phyloP scores from a whole-genome alignment of 2,888 invertebrate genomes.

The Nomada hirtipes region DNA sequence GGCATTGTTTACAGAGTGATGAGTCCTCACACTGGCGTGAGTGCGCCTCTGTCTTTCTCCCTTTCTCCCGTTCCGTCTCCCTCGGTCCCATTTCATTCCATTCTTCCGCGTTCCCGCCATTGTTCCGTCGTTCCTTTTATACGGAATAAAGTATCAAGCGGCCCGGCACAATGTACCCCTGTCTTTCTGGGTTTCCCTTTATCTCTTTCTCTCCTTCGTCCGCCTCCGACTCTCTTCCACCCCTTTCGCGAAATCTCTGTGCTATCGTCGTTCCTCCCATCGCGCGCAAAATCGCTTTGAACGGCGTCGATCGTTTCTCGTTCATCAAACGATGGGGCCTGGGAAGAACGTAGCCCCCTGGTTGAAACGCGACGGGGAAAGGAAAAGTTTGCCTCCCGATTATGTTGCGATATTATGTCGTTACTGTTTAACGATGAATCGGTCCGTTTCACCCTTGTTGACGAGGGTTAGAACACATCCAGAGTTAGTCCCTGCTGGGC shows the following conservation, averaged over 20 bases:
- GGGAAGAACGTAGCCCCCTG: slow-evolving; percentile 37
- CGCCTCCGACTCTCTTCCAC: slow-evolving; percentile 34
- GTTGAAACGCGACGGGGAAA: slow-evolving; percentile 9
- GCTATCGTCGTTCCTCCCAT: slow-evolving; percentile 59
- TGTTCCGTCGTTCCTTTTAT: slow-evolving; percentile 82
- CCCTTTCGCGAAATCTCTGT: slow-evolving; percentile 70
- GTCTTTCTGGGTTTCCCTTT: slow-evolving; percentile 76
- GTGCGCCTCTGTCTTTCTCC: slow-evolving; percentile 69
- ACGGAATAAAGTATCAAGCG: slow-evolving; percentile 83
- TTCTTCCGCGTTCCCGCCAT: slow-evolving; percentile 82
- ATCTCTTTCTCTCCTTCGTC: slow-evolving; percentile 66
- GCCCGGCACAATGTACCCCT: slow-evolving; percentile 82
- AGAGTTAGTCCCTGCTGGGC: too few species aligned
- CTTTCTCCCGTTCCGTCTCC: slow-evolving; percentile 72
- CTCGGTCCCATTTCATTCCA: slow-evolving; percentile 81
- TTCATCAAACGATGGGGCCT: slow-evolving; percentile 53
- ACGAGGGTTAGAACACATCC: too few species aligned
- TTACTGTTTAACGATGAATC: not conserved
- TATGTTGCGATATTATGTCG: not conserved
- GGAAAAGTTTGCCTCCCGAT: not conserved
- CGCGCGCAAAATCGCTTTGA: slow-evolving; percentile 59
- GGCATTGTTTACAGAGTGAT: slow-evolving; percentile 84
- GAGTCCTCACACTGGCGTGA: slow-evolving; percentile 82
- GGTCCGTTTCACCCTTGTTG: not conserved
- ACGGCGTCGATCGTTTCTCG: slow-evolving; percentile 63